Evolutionary conservation across 2,797 vertebrate species (phyloP), one percentile per base, ranked within the genome.

Genomic region (Psittacula derbiana): DNA sequence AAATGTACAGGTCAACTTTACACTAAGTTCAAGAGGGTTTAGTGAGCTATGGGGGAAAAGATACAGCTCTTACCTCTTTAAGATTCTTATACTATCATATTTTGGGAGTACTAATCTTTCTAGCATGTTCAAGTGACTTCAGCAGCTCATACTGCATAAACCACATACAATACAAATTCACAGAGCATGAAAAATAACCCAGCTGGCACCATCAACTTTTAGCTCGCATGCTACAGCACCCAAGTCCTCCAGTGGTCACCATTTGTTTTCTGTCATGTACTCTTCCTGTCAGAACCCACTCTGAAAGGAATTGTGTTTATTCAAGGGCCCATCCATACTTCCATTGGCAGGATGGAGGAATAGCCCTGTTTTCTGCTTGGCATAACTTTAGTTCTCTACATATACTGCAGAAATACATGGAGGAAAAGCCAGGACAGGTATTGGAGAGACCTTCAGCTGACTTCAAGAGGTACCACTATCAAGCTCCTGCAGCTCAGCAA

Each of bases 401-500:
- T 50, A 43, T 41, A 80, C 85, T 31, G n/a, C 53, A 66, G 66
- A 57, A 81, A 57, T 57, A 69, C 8, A 73, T 28, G 62, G 38
- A 95, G 57, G 36, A 81, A 74, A 88, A 66, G 70, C 9, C 11
- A 65, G 24, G 75, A 67, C 41, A 96, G 49, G 47, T 89, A 53
- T 55, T 80, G 67, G 33, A 94, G 81, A 94, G 95, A 95, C 79
- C 93, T 96, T 90, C 41, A 89, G 95, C 92, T 89, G 92, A 57
- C 55, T 95, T 67, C 84, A 44, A 43, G 53, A 80, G 40, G 60
- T 73, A 64, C 53, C 57, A 75, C 58, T 74, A 67, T 50, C 74
- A 27, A 94, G 95, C 83, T 46, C 96, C 83, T 36, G 92, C 93
- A 97, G 94, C 82, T 98, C 96, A 90, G 97, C 92, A 98, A 98